Evolutionary conservation across 1,140 invertebrate genomes (phyloP), one percentile per base, ranked within the genome.

Genomic region (Polyergus mexicanus): DNA sequence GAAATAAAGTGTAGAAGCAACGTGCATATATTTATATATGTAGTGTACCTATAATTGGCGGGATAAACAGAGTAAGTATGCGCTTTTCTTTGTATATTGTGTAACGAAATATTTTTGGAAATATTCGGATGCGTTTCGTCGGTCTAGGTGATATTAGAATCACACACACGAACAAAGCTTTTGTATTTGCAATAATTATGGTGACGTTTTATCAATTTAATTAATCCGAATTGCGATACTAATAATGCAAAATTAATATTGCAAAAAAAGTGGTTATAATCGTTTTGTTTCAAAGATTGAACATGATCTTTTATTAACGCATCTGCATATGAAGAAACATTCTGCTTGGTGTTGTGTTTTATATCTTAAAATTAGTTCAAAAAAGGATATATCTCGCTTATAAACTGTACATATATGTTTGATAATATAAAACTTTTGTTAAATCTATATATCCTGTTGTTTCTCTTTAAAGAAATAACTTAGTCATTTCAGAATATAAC

Each of bases 101-200:
- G 10, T 8, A 69, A 80, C 62, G 44, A 19, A 68, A 80, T 47
- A 35, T 63, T 77, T 47, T 16, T 32, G 19, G 32, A 22, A 38
- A 58, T n/a, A 25, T 74, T 74, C 32, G 47, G 13, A 38, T 38
- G 11, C 13, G 19, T 74, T 74, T 63, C 58, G 38, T 16, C 10
- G 10, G 19, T 58, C 13, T 58, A 6, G 28, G 51, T 25, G 22
- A 19, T 51, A 38, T 78, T 66, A 22, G n/a, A 54, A 66, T 32
- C 10, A 35, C 35, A 54, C 19, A 47, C 28, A 22, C 2, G 8
- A 66, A 1, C 16, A 5, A 25, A 35, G 4, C 22, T 80, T 3
- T 60, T 78, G 44, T 11, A 25, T 16, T 38, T 54, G n/a, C 44
- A n/a, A 47, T 69, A 69, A 6, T 28, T 65, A n/a, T 35, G 19